Conservation (phyloP, 2,888 invertebrate species). For the Myopa tessellatipennis region DNA sequence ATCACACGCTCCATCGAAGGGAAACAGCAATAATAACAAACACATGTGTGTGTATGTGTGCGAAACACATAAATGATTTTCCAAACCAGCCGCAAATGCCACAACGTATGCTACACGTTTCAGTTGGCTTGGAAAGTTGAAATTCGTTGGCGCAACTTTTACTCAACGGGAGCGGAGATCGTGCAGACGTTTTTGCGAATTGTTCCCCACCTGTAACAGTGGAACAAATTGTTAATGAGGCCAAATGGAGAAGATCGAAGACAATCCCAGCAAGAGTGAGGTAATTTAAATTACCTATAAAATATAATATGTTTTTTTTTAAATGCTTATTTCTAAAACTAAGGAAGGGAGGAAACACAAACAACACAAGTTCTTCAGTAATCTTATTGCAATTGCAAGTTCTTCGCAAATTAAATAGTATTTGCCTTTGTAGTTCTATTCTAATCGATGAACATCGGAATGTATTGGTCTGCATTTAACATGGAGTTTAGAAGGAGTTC, state of each 20-base stretch:
- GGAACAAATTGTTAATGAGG: not conserved
- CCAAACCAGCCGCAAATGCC: not conserved
- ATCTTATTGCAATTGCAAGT: too few relatives aligned
- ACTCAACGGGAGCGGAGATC: not conserved
- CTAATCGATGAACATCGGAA: too few relatives aligned
- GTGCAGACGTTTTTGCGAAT: not conserved
- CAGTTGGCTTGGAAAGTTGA: slow-evolving; percentile 2
- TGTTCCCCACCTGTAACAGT: not conserved
- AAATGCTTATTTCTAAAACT: too few relatives aligned
- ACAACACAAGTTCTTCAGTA: too few relatives aligned
- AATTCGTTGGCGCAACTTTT: not conserved
- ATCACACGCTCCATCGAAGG: slow-evolving; percentile 2
- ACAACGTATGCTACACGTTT: slow-evolving; percentile 18
- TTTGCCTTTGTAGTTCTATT: too few relatives aligned
- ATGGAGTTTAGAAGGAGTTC: too few relatives aligned
- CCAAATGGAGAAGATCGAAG: not conserved
- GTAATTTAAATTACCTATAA: too few relatives aligned
- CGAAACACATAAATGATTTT: slow-evolving; percentile 5
- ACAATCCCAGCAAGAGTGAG: not conserved
- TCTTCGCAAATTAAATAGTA: too few relatives aligned
- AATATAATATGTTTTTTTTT: too few relatives aligned
- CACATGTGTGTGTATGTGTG: not conserved
- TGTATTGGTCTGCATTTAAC: too few relatives aligned
- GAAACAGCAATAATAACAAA: not conserved
- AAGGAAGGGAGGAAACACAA: too few relatives aligned